Evolutionary conservation across 2,888 invertebrate genomes (phyloP).

Genomic region (Gisinianus flammeolus): DNA sequence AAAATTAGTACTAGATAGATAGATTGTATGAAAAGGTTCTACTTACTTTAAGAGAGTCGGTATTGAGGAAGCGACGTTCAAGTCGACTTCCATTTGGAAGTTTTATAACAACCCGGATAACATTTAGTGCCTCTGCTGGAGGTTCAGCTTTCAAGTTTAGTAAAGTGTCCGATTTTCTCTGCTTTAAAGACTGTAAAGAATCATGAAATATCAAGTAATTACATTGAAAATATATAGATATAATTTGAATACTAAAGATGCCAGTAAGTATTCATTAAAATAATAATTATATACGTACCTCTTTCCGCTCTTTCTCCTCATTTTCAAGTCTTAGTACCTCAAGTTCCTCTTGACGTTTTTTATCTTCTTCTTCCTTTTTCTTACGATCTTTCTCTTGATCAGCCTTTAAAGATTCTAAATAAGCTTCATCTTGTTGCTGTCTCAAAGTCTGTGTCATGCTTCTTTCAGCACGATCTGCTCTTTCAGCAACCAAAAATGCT

Average conservation of each 20-base stretch:
- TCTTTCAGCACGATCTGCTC: slow-evolving; percentile 79
- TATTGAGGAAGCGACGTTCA: slow-evolving; percentile 81
- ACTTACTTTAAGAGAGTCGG: slow-evolving; percentile 80
- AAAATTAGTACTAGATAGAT: slow-evolving; percentile 1
- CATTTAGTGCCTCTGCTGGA: slow-evolving; percentile 70
- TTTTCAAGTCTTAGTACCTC: slow-evolving; percentile 66
- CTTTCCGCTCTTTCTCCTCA: slow-evolving; percentile 62
- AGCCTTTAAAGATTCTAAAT: slow-evolving; percentile 84
- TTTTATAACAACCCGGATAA: slow-evolving; percentile 86
- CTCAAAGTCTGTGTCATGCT: slow-evolving; percentile 85
- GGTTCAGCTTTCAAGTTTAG: slow-evolving; percentile 71
- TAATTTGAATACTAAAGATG: not conserved
- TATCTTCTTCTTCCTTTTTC: slow-evolving; percentile 69
- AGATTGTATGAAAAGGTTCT: not conserved
- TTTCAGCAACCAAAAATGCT: slow-evolving; percentile 80
- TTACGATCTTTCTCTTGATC: slow-evolving; percentile 93
- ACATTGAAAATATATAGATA: not conserved
- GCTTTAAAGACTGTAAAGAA: slow-evolving; percentile 58
- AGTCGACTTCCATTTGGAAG: slow-evolving; percentile 87
- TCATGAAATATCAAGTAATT: not conserved
- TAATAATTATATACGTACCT: slow-evolving; percentile 38
- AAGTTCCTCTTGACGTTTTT: slow-evolving; percentile 65
- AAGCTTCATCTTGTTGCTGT: slow-evolving; percentile 92
- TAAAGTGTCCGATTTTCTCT: slow-evolving; percentile 62
- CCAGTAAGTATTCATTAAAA: not conserved